Evolutionary conservation across 1,140 invertebrate species (phyloP).

Genomic region (Leptestheria dahalacensis): DNA sequence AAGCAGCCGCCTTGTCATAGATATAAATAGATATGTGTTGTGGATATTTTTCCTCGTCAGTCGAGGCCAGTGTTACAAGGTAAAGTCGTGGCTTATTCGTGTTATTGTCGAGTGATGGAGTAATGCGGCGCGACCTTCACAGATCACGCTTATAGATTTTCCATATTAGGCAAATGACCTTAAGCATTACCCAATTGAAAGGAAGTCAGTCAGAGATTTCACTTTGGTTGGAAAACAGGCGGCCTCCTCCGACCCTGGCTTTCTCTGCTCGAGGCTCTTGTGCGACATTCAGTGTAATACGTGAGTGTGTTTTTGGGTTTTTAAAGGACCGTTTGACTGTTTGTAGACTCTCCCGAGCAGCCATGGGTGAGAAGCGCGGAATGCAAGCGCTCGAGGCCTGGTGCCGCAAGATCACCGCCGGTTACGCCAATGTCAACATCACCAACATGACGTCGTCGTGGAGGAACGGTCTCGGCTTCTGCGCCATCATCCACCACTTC

Average conservation of each 20-base stretch:
- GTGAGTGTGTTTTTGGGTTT: no score
- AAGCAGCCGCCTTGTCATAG: no score
- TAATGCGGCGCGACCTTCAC: not conserved
- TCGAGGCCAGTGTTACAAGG: not conserved
- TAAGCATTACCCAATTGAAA: not conserved
- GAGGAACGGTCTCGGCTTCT: conserved; percentile 82
- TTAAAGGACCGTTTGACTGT: not conserved
- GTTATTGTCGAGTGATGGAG: no score
- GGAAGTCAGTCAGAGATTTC: not conserved
- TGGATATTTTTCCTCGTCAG: no score
- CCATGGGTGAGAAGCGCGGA: conserved; percentile 63
- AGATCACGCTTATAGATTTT: not conserved
- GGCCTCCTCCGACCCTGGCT: not conserved
- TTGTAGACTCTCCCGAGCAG: not conserved
- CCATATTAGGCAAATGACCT: not conserved
- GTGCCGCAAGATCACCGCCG: conserved; percentile 66
- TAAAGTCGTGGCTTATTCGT: not conserved
- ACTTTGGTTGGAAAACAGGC: not conserved
- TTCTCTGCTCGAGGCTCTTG: not conserved
- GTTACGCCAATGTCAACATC: conserved; percentile 73
- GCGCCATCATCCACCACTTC: conserved; percentile 90
- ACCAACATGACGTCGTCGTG: conserved; percentile 86
- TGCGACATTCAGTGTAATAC: no score
- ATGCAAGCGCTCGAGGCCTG: conserved; percentile 63
- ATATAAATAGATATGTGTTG: no score